phyloP scores from a whole-genome alignment of 2,888 invertebrate species.

The Mellilla xanthometata region DNA sequence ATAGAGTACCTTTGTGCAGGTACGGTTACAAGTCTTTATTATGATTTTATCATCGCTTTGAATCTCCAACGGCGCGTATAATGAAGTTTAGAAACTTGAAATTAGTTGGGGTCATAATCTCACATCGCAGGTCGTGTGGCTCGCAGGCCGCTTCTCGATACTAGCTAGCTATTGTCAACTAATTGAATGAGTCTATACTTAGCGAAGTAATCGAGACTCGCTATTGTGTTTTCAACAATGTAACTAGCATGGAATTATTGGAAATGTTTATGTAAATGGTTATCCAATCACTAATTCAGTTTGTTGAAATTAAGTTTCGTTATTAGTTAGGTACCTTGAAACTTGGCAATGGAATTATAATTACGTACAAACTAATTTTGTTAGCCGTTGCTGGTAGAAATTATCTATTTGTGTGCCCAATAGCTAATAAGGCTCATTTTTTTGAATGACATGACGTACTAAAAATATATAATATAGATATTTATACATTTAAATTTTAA shows the following conservation, averaged over 20 bases:
- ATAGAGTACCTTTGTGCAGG: conserved; percentile 26
- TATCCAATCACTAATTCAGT: background rate
- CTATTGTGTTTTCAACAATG: conserved; percentile 20
- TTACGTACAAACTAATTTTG: too few relatives aligned
- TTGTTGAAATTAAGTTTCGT: too few relatives aligned
- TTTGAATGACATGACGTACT: too few relatives aligned
- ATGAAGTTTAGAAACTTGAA: conserved; percentile 75
- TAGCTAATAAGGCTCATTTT: too few relatives aligned
- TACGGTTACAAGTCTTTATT: conserved; percentile 46
- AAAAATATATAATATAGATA: too few relatives aligned
- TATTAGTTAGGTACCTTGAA: too few relatives aligned
- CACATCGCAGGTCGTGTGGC: conserved; percentile 52
- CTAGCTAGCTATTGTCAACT: conserved; percentile 34
- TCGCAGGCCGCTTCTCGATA: conserved; percentile 29
- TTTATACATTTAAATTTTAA: too few relatives aligned
- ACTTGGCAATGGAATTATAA: too few relatives aligned
- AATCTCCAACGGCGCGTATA: conserved; percentile 68
- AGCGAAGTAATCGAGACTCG: conserved; percentile 23
- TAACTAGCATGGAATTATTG: conserved; percentile 7
- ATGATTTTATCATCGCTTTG: conserved; percentile 65
- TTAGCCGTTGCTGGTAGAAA: too few relatives aligned
- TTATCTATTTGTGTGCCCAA: too few relatives aligned
- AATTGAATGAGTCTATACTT: conserved; percentile 34
- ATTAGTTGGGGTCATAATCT: conserved; percentile 70
- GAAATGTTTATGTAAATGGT: background rate